Conservation (phyloP, 2,888 invertebrate genomes). For the Drosophila limbata region DNA sequence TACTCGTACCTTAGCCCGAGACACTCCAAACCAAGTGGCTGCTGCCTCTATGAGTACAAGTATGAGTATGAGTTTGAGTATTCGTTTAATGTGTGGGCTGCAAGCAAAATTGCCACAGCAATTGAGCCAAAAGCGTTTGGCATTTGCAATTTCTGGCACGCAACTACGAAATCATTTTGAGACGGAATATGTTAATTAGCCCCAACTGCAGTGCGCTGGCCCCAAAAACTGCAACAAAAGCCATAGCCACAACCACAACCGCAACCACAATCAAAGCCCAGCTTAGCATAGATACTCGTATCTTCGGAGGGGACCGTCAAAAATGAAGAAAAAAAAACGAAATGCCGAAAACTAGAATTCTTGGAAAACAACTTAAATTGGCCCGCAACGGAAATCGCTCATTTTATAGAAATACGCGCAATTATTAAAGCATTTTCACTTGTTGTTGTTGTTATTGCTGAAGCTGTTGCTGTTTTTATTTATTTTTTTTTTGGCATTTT, state of each 20-base stretch:
- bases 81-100: constrained; percentile 39
- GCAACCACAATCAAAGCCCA: constrained; percentile 3
- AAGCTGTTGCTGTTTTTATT: constrained; percentile 14
- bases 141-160: constrained; percentile 79
- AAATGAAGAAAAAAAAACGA: constrained; percentile 20
- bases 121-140: constrained; percentile 74
- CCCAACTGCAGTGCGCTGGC: constrained; percentile 45
- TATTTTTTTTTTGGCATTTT: constrained; percentile 56
- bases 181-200: constrained; percentile 77
- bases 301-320: constrained; percentile 21
- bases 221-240: constrained; percentile 34
- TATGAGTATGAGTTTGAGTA: constrained; percentile 5
- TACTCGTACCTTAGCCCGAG: neutral
- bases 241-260: constrained; percentile 17
- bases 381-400: constrained; percentile 72
- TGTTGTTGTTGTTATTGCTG: constrained; percentile 32
- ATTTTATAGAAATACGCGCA: constrained; percentile 74
- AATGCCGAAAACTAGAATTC: constrained; percentile 53
- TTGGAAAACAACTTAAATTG: constrained; percentile 62
- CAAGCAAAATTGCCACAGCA: constrained; percentile 61
- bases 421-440: constrained; percentile 79
- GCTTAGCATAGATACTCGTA: constrained; percentile 18
- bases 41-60: constrained; percentile 14
- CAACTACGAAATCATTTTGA: constrained; percentile 68
- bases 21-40: constrained; percentile 21